Evolutionary conservation across 2,113 vertebrate genomes (phyloP).

Genomic region (Salvelinus fontinalis): DNA sequence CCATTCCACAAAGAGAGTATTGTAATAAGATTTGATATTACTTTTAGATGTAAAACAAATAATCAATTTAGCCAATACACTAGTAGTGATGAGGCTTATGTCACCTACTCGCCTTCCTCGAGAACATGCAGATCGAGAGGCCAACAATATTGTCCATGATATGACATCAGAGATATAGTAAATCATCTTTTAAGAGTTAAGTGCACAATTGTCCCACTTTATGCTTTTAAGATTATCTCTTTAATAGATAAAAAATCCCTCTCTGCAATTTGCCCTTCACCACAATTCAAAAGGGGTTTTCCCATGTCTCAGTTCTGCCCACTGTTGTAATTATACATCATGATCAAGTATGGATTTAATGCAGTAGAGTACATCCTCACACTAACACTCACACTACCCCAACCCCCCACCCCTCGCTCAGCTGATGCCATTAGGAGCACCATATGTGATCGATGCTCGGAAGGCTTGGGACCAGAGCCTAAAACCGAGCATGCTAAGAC

Average conservation of each 20-base stretch:
- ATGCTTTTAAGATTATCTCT: too few species aligned
- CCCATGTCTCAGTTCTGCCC: background rate
- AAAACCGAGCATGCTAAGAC: background rate
- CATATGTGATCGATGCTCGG: background rate
- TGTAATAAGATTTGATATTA: background rate
- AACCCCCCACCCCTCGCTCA: background rate
- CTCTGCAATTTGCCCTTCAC: background rate
- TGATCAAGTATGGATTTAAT: background rate
- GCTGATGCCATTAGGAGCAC: background rate
- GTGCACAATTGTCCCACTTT: background rate
- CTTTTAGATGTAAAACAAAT: background rate
- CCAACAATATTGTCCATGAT: background rate
- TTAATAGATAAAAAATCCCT: background rate
- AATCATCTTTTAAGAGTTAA: background rate
- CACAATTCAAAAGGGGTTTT: background rate
- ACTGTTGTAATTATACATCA: background rate
- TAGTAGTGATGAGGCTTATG: background rate
- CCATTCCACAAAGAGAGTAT: too few species aligned
- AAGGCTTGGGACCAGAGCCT: background rate
- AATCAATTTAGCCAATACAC: background rate
- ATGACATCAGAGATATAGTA: background rate
- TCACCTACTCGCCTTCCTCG: background rate
- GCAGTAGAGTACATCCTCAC: background rate
- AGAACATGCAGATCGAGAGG: background rate
- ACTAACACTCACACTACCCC: background rate